Conservation (phyloP, 2,113 vertebrate species). For the Tachysurus fulvidraco region DNA sequence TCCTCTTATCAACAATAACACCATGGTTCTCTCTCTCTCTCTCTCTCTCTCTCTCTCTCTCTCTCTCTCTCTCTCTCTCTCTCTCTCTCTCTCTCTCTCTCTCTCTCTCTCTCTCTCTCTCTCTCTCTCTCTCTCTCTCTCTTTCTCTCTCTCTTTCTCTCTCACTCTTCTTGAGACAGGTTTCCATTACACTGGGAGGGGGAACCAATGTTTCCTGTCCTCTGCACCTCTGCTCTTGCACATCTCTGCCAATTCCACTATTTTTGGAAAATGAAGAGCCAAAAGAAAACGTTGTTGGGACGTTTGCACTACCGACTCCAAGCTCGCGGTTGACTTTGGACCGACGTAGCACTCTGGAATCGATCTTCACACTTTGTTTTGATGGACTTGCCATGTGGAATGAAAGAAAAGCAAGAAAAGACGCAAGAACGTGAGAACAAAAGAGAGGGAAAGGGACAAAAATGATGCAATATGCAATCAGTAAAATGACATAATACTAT, state of each 20-base stretch:
- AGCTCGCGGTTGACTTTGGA: constrained; percentile 58
- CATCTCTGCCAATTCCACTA: constrained; percentile 54
- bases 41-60: constrained; percentile 11
- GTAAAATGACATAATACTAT: constrained; percentile 35
- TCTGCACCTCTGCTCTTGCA: constrained; percentile 19
- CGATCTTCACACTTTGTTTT: constrained; percentile 58
- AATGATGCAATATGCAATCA: constrained; percentile 27
- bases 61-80: constrained; percentile 41
- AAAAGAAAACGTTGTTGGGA: constrained; percentile 44
- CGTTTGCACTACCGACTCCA: constrained; percentile 46
- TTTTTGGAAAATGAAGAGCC: constrained; percentile 52
- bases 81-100: constrained; percentile 33
- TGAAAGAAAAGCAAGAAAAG: constrained; percentile 49
- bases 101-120: constrained; percentile 20
- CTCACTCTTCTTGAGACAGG: constrained; percentile 36
- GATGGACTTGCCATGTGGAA: constrained; percentile 55
- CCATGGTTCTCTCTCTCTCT: constrained; percentile 36
- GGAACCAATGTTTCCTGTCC: constrained; percentile 53
- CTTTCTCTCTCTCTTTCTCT: too few relatives aligned
- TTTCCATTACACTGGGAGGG: constrained; percentile 51
- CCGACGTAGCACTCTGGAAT: constrained; percentile 50
- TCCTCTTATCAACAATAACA: constrained; percentile 50
- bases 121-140: constrained; percentile 29
- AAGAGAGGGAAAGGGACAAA: constrained; percentile 24
- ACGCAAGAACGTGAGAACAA: constrained; percentile 32